Conservation (phyloP, 2,113 vertebrate genomes). For the Limnothrissa miodon region DNA sequence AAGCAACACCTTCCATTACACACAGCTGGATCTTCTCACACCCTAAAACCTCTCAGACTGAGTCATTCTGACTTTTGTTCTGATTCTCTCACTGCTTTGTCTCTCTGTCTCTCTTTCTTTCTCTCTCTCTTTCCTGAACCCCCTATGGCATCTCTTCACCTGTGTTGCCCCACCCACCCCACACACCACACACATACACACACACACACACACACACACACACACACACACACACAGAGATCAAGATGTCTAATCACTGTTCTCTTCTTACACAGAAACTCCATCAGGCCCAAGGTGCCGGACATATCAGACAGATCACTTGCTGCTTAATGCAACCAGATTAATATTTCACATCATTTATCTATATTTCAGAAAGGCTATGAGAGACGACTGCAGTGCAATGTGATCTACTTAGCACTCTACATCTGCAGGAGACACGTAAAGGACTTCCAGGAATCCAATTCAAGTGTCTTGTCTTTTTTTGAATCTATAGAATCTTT, state of each 20-base stretch:
- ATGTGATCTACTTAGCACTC: not conserved
- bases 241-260: conserved; percentile 20
- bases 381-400: conserved; percentile 20
- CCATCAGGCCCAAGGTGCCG: conserved; percentile 30
- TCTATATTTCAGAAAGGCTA: conserved; percentile 21
- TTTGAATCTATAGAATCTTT: not conserved
- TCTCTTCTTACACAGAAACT: conserved; percentile 26
- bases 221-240: too few relatives aligned
- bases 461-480: not conserved
- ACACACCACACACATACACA: too few relatives aligned
- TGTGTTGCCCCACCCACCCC: not conserved
- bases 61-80: not conserved
- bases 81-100: not conserved
- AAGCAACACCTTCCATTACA: too few relatives aligned
- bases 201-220: too few relatives aligned
- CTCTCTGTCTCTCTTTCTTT: not conserved
- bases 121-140: not conserved
- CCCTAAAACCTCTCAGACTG: not conserved
- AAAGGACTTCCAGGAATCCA: not conserved
- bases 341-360: conserved; percentile 41
- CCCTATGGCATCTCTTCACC: not conserved
- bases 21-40: not conserved
- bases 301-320: conserved; percentile 23
- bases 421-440: not conserved
- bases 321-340: conserved; percentile 36